These are phyloP conservation scores for Desoria tigrina DNA, from an alignment of 2,888 invertebrate species.

Conservation along the genomic window DNA sequence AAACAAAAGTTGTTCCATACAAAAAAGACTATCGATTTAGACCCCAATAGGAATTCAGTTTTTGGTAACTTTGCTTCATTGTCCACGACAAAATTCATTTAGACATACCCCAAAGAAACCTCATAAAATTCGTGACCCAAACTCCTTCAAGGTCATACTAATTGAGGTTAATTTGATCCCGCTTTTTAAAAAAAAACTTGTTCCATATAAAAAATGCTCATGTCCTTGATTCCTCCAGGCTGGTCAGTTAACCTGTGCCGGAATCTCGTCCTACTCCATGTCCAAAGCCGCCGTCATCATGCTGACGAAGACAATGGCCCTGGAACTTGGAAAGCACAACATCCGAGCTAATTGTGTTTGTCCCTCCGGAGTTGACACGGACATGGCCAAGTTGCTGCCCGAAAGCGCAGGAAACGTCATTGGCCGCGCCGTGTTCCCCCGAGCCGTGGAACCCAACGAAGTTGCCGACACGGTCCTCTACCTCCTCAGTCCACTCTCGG, in stretches of 20 bases:
- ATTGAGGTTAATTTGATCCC: not conserved
- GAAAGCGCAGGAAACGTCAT: conserved; percentile 13
- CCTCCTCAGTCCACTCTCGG: conserved; percentile 30
- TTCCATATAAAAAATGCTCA: too few species aligned
- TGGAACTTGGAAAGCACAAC: conserved; percentile 25
- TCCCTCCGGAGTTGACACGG: conserved; percentile 21
- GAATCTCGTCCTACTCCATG: conserved; percentile 23
- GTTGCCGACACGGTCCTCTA: conserved; percentile 31
- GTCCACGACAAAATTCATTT: too few species aligned
- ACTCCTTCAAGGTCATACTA: not conserved
- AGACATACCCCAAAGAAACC: too few species aligned
- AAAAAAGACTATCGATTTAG: too few species aligned
- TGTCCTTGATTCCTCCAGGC: conserved; percentile 13
- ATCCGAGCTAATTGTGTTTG: conserved; percentile 27
- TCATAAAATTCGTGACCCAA: not conserved
- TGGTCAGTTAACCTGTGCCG: conserved; percentile 17
- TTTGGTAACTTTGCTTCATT: too few species aligned
- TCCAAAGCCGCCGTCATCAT: conserved; percentile 23
- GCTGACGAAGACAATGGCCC: conserved; percentile 30
- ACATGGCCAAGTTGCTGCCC: conserved; percentile 14
- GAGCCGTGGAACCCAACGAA: conserved; percentile 20
- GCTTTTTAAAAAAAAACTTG: too few species aligned
- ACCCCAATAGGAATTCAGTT: too few species aligned
- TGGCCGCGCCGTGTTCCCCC: conserved; percentile 7
- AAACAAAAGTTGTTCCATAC: too few species aligned